Percentiles rank a stretch among this genome's conserved stretches.
These are phyloP conservation scores for Sus cebifrons DNA, from an alignment of 2,797 vertebrate genomes.

Conservation along the genomic window DNA sequence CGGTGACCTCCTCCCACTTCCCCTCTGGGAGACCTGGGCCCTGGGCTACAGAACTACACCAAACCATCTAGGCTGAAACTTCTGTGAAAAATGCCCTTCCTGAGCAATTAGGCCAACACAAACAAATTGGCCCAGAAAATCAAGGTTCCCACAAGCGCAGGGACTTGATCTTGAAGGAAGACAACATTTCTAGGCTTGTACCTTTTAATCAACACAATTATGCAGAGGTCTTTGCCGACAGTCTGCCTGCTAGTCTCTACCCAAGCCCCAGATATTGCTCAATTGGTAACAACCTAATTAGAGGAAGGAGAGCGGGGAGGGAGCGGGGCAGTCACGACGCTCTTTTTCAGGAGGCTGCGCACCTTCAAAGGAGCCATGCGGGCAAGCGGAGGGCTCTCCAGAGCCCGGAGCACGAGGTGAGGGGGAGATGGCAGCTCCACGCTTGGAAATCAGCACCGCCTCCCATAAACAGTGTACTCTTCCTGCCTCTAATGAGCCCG, in stretches of 20 bases:
- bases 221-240: slow-evolving; percentile 91
- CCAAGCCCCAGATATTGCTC: slow-evolving; percentile 85
- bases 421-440: slow-evolving; percentile 90
- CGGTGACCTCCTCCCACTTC: background rate
- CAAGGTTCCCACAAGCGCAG: slow-evolving; percentile 77
- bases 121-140: slow-evolving; percentile 83
- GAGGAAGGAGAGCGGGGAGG: slow-evolving; percentile 88
- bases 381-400: slow-evolving; percentile 91
- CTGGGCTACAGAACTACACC: slow-evolving; percentile 78
- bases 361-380: slow-evolving; percentile 93
- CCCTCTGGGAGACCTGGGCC: background rate
- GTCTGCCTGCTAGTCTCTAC: slow-evolving; percentile 80
- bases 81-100: slow-evolving; percentile 88
- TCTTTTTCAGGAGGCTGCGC: slow-evolving; percentile 89
- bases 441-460: slow-evolving; percentile 92
- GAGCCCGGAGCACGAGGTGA: slow-evolving; percentile 86
- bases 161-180: slow-evolving; percentile 82
- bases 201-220: slow-evolving; percentile 94
- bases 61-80: slow-evolving; percentile 84
- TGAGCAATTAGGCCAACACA: slow-evolving; percentile 81
- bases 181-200: slow-evolving; percentile 86
- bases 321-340: slow-evolving; percentile 83
- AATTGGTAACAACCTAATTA: slow-evolving; percentile 92
- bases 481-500: slow-evolving; percentile 95
- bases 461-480: slow-evolving; percentile 94